These are phyloP conservation scores for Leuciscus waleckii DNA, from an alignment of 2,797 vertebrate genomes.

Conservation along the genomic window DNA sequence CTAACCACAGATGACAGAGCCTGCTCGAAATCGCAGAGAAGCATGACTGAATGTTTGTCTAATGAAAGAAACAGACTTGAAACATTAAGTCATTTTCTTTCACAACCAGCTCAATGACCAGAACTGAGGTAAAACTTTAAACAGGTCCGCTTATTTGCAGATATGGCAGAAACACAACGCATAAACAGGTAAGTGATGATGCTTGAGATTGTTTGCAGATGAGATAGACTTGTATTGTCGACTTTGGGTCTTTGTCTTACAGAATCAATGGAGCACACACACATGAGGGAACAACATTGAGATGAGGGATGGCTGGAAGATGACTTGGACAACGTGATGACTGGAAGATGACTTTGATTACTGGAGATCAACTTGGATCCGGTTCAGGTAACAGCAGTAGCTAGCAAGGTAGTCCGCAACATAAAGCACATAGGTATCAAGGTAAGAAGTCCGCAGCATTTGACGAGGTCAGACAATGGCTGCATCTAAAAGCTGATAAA, in stretches of 20 bases:
- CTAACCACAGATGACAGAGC: background rate
- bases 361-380: background rate
- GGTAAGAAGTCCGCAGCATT: background rate
- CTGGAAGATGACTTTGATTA: background rate
- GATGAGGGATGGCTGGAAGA: background rate
- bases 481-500: background rate
- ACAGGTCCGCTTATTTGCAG: background rate
- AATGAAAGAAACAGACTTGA: conserved; percentile 8
- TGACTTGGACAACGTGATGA: background rate
- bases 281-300: background rate
- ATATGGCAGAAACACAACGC: background rate
- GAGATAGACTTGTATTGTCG: background rate
- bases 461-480: background rate
- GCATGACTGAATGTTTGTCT: conserved; percentile 4
- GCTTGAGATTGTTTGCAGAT: background rate
- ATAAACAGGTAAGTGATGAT: background rate
- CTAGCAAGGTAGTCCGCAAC: background rate
- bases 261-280: background rate
- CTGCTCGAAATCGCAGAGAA: background rate
- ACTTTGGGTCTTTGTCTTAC: background rate
- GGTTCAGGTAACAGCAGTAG: background rate
- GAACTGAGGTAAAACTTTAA: background rate
- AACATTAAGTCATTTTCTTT: background rate
- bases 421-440: background rate
- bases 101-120: background rate